Evolutionary conservation across 2,113 vertebrate species (phyloP), one percentile per base, ranked within the genome.

Genomic region (Vidua macroura): DNA sequence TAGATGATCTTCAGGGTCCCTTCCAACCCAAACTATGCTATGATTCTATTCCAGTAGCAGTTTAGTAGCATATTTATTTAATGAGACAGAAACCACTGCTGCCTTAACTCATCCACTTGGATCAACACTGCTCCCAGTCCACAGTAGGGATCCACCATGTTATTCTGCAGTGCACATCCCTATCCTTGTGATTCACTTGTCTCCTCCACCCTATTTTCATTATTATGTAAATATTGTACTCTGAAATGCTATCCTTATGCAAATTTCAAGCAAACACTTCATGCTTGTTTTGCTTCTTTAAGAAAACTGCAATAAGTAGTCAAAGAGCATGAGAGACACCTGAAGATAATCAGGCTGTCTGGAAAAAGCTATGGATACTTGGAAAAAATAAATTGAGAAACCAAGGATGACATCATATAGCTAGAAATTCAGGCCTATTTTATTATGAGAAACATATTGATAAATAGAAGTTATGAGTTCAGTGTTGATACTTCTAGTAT

Each of bases 91-190:
- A 9, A 28, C 4, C 33, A 21, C 10, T 25, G 17, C n/a, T 64
- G 13, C 10, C 28, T 70, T 39, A n/a, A n/a, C 33, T 10, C 31
- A 20, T 19, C 18, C 53, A 7, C 28, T 76, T 30, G 27, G 21
- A 46, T 27, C 31, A 58, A 9, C 33, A 25, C 5, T 5, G 4
- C 7, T 67, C 28, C 62, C 37, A 41, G 19, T 13, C 12, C n/a
- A 8, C 14, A 24, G 43, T 0, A 63, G 13, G 35, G 5, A 24
- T 78, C 33, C 13, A 31, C 35, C 6, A 19, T 2, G 2, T 41
- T 18, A 44, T 27, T 35, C 39, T 37, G 3, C 30, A n/a, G 33
- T 28, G 14, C 37, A 22, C 5, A 31, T 8, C 27, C 35, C 37
- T 28, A 1, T 28, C 15, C 67, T 62, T 43, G 10, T 10, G 23